Evolutionary conservation across 2,888 invertebrate genomes (phyloP).

Genomic region (Artemia sp.): DNA sequence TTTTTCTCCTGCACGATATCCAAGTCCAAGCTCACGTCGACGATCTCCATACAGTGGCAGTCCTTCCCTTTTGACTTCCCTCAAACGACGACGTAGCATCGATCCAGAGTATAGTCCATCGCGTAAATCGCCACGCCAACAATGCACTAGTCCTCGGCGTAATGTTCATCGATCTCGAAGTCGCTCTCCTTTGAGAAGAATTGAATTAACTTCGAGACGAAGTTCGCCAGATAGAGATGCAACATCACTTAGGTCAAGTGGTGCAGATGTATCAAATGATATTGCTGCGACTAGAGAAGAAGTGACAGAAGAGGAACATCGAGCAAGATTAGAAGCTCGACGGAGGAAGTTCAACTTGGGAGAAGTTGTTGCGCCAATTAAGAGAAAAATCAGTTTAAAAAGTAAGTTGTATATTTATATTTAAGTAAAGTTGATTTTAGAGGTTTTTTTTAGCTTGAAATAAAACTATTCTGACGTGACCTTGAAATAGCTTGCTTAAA

Average conservation of each 20-base stretch:
- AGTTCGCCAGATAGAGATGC: not conserved
- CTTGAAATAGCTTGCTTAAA: no score
- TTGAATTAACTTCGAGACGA: not conserved
- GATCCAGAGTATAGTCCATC: not conserved
- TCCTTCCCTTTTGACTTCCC: not conserved
- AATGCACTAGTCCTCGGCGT: not conserved
- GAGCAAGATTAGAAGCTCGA: not conserved
- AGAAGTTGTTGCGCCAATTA: not conserved
- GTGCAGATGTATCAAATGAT: not conserved
- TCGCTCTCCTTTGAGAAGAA: not conserved
- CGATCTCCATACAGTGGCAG: not conserved
- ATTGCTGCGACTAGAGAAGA: not conserved
- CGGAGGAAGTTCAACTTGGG: not conserved
- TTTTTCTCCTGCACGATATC: not conserved
- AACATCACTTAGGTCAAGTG: not conserved
- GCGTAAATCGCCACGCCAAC: not conserved
- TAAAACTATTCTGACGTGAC: no score
- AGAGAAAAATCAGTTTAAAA: not conserved
- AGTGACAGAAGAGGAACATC: not conserved
- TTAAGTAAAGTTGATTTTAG: no score
- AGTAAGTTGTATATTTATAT: not conserved
- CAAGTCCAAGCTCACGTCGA: not conserved
- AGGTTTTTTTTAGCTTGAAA: no score
- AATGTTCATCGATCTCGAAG: not conserved
- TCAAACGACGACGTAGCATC: slow-evolving; percentile 5